A percentile compares a stretch with the other conserved stretches of the same genome.
Evolutionary conservation across 2,113 vertebrate species (phyloP).

Genomic region (Aegithalos caudatus): DNA sequence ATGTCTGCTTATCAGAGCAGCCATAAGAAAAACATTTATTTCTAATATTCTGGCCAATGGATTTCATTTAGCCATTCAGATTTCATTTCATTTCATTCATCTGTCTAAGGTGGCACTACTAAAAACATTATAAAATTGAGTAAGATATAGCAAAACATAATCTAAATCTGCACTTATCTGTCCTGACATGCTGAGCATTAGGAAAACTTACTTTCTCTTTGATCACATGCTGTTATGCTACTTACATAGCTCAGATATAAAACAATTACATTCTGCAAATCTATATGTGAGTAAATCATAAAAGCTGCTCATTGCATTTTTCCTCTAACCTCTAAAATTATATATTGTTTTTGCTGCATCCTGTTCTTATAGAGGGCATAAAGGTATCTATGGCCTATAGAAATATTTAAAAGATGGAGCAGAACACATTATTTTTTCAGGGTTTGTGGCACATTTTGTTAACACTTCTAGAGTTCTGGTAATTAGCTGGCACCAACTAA

Average conservation of each 20-base stretch:
- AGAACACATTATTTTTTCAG: background rate
- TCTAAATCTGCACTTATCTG: background rate
- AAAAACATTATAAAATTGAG: background rate
- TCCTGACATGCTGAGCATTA: background rate
- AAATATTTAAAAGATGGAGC: background rate
- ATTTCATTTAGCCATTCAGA: background rate
- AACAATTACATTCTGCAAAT: background rate
- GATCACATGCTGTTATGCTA: background rate
- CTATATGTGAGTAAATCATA: rapidly evolving
- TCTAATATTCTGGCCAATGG: background rate
- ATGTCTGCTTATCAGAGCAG: background rate
- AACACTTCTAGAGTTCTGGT: background rate
- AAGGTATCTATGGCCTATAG: background rate
- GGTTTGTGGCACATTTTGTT: background rate
- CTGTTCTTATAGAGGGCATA: background rate
- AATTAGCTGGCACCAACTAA: background rate
- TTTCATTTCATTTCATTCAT: background rate
- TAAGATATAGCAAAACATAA: background rate
- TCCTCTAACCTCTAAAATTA: background rate
- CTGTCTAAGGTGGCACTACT: background rate
- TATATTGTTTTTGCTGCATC: background rate
- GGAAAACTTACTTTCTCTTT: background rate
- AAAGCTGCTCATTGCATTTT: background rate
- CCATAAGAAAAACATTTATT: background rate
- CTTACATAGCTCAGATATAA: background rate